A percentile compares a stretch with the other conserved stretches of the same genome.
Conservation (phyloP, 1,140 invertebrate species). For the Harlomillsia oculata region DNA sequence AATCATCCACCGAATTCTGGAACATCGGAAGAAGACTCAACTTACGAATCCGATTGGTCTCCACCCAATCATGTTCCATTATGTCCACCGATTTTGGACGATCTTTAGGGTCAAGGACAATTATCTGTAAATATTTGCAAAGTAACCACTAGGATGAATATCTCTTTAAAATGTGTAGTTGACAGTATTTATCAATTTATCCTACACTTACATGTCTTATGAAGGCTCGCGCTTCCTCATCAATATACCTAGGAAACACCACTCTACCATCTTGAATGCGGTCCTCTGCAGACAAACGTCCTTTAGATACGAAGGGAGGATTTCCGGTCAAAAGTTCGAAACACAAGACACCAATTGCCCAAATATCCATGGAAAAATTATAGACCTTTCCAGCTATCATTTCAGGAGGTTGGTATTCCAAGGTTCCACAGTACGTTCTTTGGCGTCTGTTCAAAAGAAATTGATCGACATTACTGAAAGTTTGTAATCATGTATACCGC, state of each 20-base stretch:
- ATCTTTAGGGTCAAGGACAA: constrained; percentile 54
- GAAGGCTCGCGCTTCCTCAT: constrained; percentile 64
- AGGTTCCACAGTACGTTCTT: constrained; percentile 81
- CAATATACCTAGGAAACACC: constrained; percentile 61
- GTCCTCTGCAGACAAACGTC: constrained; percentile 63
- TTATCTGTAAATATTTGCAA: constrained; percentile 50
- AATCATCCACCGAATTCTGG: constrained; percentile 58
- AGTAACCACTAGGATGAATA: not conserved
- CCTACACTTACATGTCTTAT: constrained; percentile 59
- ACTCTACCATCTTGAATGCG: constrained; percentile 66
- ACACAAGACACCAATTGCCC: constrained; percentile 85
- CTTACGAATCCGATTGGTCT: constrained; percentile 36
- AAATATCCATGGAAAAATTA: constrained; percentile 59
- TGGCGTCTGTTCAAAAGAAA: constrained; percentile 43
- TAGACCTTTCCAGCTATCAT: no score
- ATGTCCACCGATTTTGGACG: constrained; percentile 62
- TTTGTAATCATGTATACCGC: not conserved
- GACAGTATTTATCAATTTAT: not conserved
- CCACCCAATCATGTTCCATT: constrained; percentile 70
- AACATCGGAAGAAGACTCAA: constrained; percentile 15
- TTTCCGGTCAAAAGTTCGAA: constrained; percentile 89
- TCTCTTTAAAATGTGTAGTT: not conserved
- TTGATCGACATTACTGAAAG: not conserved
- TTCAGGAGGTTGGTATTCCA: constrained; percentile 87
- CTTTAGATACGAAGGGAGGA: constrained; percentile 83